Evolutionary conservation across 2,113 vertebrate genomes (phyloP).

Genomic region (Oreocharis arfaki): DNA sequence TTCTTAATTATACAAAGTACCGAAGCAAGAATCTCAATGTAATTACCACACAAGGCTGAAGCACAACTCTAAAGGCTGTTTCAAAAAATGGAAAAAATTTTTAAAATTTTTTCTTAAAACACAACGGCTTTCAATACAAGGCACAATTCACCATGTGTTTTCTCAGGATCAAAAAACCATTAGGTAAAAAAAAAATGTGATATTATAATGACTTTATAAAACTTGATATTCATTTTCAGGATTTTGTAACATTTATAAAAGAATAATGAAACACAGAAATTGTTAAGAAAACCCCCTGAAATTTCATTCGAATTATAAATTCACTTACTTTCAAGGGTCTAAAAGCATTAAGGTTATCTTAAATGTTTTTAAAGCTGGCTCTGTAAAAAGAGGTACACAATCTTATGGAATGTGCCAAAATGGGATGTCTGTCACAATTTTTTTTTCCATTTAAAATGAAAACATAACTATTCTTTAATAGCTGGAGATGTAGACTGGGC

Average conservation of each 20-base stretch:
- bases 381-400: not conserved
- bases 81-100: not conserved
- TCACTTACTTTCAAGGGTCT: not conserved
- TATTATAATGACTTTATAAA: not conserved
- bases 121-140: not conserved
- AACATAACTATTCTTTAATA: not conserved
- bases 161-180: not conserved
- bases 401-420: not conserved
- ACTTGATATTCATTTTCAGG: not conserved
- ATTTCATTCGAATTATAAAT: not conserved
- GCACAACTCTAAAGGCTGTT: not conserved
- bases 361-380: not conserved
- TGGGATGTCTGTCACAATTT: not conserved
- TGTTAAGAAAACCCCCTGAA: not conserved
- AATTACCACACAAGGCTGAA: not conserved
- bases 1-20: not conserved
- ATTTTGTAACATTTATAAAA: not conserved
- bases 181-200: not conserved
- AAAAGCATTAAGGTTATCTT: not conserved
- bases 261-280: not conserved
- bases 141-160: not conserved
- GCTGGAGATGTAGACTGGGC: not conserved
- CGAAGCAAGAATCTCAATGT: not conserved
- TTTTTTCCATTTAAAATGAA: not conserved
- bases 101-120: not conserved